phyloP scores from a whole-genome alignment of 2,888 invertebrate species.

The Acholoe squamosa region DNA sequence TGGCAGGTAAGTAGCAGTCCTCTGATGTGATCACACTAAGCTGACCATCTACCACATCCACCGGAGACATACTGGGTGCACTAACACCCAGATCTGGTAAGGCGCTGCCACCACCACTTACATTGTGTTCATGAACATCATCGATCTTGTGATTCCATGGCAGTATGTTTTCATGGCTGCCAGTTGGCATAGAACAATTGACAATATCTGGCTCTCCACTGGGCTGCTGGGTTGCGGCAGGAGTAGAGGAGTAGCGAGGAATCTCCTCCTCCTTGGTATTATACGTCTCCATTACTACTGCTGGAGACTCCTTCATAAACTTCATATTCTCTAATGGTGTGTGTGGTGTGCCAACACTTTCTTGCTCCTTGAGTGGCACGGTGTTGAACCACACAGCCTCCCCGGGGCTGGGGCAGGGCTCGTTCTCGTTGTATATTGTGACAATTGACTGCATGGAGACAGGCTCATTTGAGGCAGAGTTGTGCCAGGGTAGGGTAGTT shows the following conservation, averaged over 20 bases:
- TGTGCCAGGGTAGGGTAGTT: slow-evolving; percentile 67
- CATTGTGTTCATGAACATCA: slow-evolving; percentile 42
- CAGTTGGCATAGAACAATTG: slow-evolving; percentile 10
- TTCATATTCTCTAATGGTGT: background rate
- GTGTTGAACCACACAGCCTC: slow-evolving; percentile 96
- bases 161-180: background rate
- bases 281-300: background rate
- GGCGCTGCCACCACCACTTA: background rate
- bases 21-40: background rate
- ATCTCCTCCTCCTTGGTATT: background rate
- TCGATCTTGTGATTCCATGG: slow-evolving; percentile 23
- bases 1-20: slow-evolving; percentile 58
- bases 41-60: too few relatives aligned
- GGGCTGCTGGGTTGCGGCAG: too few relatives aligned
- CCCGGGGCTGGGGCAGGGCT: slow-evolving; percentile 84
- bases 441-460: slow-evolving; percentile 63
- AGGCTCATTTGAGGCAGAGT: background rate
- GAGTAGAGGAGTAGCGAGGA: background rate
- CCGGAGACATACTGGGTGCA: background rate
- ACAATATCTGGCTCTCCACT: slow-evolving; percentile 4
- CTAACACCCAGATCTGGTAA: background rate
- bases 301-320: background rate
- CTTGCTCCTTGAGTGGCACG: background rate
- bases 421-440: slow-evolving; percentile 75
- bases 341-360: background rate